Evolutionary conservation across 2,797 vertebrate genomes (phyloP).

Genomic region (Anisognathus igniventris): DNA sequence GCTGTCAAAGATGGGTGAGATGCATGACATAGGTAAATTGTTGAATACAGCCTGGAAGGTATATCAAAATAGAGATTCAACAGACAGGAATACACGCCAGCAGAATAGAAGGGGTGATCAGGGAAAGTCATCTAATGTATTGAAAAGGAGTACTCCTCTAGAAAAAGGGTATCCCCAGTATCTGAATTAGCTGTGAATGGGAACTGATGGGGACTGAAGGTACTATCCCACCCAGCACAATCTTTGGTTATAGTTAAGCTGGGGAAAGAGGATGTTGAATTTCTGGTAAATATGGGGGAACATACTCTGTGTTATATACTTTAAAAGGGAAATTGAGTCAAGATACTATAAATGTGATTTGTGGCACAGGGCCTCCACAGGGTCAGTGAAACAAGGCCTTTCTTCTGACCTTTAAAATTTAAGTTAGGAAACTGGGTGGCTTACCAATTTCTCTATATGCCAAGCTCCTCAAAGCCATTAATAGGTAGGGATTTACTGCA

Average conservation of each 20-base stretch:
- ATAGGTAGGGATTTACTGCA: not conserved
- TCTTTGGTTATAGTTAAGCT: not conserved
- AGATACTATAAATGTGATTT: not conserved
- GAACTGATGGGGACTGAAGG: not conserved
- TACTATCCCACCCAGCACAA: not conserved
- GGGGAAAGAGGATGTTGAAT: not conserved
- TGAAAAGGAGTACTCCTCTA: not conserved
- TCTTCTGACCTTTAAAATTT: not conserved
- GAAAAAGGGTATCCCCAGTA: not conserved
- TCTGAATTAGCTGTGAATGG: not conserved
- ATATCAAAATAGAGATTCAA: not conserved
- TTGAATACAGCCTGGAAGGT: not conserved
- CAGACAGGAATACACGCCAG: accelerated
- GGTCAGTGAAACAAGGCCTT: not conserved
- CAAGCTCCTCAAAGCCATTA: not conserved
- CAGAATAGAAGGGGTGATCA: not conserved
- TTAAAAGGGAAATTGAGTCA: not conserved
- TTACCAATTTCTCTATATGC: not conserved
- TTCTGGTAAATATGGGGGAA: not conserved
- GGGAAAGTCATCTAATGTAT: not conserved
- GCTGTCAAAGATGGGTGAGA: not conserved
- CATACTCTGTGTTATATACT: not conserved
- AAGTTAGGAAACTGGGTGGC: not conserved
- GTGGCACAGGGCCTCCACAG: not conserved
- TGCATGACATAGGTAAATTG: not conserved